Evolutionary conservation across 2,888 invertebrate species (phyloP).

Genomic region (Polymixis flavicincta): DNA sequence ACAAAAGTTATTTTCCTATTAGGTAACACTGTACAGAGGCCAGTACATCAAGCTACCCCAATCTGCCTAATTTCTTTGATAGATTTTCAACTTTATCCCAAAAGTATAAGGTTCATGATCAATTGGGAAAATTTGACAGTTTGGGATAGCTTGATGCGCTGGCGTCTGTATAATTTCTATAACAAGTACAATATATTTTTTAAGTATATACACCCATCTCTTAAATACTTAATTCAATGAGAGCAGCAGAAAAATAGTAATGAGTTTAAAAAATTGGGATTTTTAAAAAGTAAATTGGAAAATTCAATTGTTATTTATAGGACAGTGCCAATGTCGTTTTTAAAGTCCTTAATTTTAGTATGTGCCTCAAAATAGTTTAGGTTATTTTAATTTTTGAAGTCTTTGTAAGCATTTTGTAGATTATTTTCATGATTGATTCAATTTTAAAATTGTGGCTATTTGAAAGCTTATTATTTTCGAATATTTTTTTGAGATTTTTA

Average conservation of each 20-base stretch:
- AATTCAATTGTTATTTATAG: conserved; percentile 1
- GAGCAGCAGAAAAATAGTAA: conserved; percentile 12
- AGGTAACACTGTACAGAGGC: background rate
- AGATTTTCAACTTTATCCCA: too few species aligned
- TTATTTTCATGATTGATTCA: conserved; percentile 43
- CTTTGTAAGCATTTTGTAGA: conserved; percentile 47
- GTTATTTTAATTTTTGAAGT: conserved; percentile 28
- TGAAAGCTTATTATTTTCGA: conserved; percentile 1
- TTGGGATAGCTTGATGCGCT: too few species aligned
- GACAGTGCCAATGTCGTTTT: conserved; percentile 61
- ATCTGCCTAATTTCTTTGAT: too few species aligned
- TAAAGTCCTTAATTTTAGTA: conserved; percentile 29
- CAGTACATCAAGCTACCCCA: too few species aligned
- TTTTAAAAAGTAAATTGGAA: background rate
- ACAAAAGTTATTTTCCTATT: background rate
- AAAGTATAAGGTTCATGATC: too few species aligned
- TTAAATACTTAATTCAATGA: background rate
- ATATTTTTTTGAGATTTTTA: conserved; percentile 6
- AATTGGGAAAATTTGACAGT: too few species aligned
- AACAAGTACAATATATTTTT: background rate
- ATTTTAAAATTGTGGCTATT: conserved; percentile 49
- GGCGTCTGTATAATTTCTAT: too few species aligned
- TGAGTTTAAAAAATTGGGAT: conserved; percentile 3
- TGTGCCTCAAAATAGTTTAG: conserved; percentile 65
- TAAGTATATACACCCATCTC: too few species aligned